Evolutionary conservation across 2,797 vertebrate species (phyloP), one percentile per base, ranked within the genome.

Genomic region (Halcyon smyrnensis): DNA sequence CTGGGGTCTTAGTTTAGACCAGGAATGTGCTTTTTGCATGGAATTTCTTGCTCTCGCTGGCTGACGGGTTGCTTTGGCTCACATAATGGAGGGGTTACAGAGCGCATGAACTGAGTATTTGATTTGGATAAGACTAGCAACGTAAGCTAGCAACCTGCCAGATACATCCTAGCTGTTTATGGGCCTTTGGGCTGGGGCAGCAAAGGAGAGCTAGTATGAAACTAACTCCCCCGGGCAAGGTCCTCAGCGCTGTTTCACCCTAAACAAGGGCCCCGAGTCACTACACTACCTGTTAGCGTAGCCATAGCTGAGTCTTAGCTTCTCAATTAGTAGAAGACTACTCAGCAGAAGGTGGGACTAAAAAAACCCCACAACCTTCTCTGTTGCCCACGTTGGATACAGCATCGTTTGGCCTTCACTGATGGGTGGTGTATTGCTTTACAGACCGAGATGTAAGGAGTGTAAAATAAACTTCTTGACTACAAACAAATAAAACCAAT

Each of bases 241-340:
- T 63, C 18, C 27, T 54, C 34, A n/a, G 28, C 73, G 4, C 7
- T 10, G 21, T 39, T 51, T 59, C 32, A 18, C 50, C 37, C 37
- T 32, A 13, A 78, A 90, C 32, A 13, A 15, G 24, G 15, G 45
- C 32, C 13, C 1, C 24, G 19, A 8, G 51, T 18, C 12, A 3
- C 8, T 56, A 1, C 0, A 0, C 23, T 48, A 1, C 19, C 60
- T 73, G 25, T 53, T 76, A 53, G 53, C 3, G 2, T 24, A 68
- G 13, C 5, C 46, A 3, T 56, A 73, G 19, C 43, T 62, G 11
- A 37, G 23, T 28, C 39, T 70, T n/a, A 46, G 28, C 6, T 79
- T 83, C 45, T 9, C 23, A 34, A 0, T 9, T 63, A 30, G 11
- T 11, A 57, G 53, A 75, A 73, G 89, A 15, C 32, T n/a, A 15